phyloP scores from a whole-genome alignment of 2,797 vertebrate genomes.

The Acridotheres tristis region DNA sequence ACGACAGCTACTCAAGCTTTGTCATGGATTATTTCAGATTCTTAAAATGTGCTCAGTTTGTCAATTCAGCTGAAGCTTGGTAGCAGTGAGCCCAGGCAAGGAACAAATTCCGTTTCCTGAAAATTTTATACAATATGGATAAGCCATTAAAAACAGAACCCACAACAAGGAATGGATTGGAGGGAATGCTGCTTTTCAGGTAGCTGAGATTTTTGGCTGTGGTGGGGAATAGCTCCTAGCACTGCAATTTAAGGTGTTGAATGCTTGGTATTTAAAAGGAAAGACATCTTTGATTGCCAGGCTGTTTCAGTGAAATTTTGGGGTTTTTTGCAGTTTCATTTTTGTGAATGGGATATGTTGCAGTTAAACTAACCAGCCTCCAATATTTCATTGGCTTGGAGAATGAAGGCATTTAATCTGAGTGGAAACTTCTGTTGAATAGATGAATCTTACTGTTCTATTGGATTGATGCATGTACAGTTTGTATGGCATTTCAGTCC shows the following conservation, averaged over 20 bases:
- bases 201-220: slow-evolving; percentile 20
- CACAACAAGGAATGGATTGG: neutral
- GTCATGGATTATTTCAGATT: neutral
- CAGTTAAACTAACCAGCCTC: neutral
- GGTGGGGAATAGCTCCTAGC: neutral
- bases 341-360: slow-evolving; percentile 30
- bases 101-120: neutral
- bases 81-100: neutral
- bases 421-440: slow-evolving; percentile 35
- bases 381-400: neutral
- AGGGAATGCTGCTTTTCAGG: slow-evolving; percentile 8
- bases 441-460: neutral
- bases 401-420: slow-evolving; percentile 4
- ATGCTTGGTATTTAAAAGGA: slow-evolving; percentile 20
- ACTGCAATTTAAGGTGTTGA: slow-evolving; percentile 7
- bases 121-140: neutral
- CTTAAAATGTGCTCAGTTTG: neutral
- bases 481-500: neutral
- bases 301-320: neutral
- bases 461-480: neutral
- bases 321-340: neutral
- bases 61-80: neutral
- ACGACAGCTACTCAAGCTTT: neutral
- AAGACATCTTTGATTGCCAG: neutral
- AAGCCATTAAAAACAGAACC: neutral